A percentile compares a stretch with the other conserved stretches of the same genome.
Evolutionary conservation across 1,140 invertebrate genomes (phyloP).

Genomic region (Rhagoletis zephyria): DNA sequence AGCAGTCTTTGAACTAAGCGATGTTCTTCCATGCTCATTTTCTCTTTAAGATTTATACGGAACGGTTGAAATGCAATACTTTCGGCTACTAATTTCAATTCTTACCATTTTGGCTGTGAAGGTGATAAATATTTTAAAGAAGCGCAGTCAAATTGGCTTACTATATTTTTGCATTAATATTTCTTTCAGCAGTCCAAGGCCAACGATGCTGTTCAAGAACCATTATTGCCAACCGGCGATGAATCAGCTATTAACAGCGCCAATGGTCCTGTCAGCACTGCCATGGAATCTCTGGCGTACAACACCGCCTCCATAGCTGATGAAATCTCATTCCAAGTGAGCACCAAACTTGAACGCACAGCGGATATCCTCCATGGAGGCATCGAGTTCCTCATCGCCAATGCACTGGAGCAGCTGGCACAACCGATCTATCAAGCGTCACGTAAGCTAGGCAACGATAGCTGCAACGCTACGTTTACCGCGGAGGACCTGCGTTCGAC

Average conservation of each 20-base stretch:
- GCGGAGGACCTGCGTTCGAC: constrained; percentile 56
- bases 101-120: neutral
- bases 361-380: constrained; percentile 55
- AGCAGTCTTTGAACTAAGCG: neutral
- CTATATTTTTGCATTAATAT: too few species aligned
- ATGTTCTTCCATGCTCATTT: neutral
- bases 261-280: constrained; percentile 63
- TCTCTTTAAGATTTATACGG: neutral
- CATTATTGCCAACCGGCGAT: neutral
- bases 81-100: neutral
- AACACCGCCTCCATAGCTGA: constrained; percentile 63
- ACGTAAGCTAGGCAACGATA: constrained; percentile 56
- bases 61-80: neutral
- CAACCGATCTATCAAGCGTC: constrained; percentile 62
- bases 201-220: neutral
- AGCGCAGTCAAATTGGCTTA: too few species aligned
- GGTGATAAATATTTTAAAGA: neutral
- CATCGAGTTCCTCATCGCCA: constrained; percentile 60
- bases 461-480: constrained; percentile 63
- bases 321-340: constrained; percentile 59
- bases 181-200: neutral
- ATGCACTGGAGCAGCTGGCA: constrained; percentile 57
- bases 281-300: constrained; percentile 61
- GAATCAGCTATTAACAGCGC: constrained; percentile 38
- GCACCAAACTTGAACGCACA: constrained; percentile 61